A percentile compares a stretch with the other conserved stretches of the same genome.
Evolutionary conservation across 2,113 vertebrate species (phyloP).

Genomic region (Isichthys henryi): DNA sequence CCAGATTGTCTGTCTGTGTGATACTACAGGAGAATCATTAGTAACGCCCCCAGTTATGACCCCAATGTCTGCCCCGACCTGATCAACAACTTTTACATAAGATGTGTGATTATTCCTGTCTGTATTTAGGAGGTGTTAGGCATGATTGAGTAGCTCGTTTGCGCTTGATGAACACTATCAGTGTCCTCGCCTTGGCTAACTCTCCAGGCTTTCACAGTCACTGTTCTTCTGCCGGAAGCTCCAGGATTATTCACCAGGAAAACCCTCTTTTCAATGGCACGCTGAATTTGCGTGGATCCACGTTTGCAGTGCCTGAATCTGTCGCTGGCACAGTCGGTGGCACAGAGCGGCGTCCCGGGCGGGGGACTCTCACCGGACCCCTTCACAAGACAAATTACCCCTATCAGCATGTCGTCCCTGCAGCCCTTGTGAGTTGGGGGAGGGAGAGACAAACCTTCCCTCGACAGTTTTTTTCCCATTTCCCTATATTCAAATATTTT

Average conservation of each 20-base stretch:
- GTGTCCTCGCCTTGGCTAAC: neutral
- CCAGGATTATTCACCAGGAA: neutral
- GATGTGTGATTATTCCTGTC: neutral
- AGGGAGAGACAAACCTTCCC: slow-evolving; percentile 11
- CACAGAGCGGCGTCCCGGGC: neutral
- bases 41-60: neutral
- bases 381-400: neutral
- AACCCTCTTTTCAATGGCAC: neutral
- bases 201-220: neutral
- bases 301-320: neutral
- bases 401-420: neutral
- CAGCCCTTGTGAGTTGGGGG: neutral
- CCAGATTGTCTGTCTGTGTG: neutral
- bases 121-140: neutral
- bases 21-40: neutral
- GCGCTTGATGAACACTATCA: neutral
- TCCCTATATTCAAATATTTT: slow-evolving; percentile 40
- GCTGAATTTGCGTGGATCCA: neutral
- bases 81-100: neutral
- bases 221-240: neutral
- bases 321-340: neutral
- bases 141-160: too few relatives aligned
- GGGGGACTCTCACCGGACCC: neutral
- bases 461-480: slow-evolving; percentile 36
- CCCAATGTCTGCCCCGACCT: neutral